Percentiles rank a stretch among this genome's conserved stretches.
Evolutionary conservation across 2,113 vertebrate genomes (phyloP).

Genomic region (Antechinus stuartii): DNA sequence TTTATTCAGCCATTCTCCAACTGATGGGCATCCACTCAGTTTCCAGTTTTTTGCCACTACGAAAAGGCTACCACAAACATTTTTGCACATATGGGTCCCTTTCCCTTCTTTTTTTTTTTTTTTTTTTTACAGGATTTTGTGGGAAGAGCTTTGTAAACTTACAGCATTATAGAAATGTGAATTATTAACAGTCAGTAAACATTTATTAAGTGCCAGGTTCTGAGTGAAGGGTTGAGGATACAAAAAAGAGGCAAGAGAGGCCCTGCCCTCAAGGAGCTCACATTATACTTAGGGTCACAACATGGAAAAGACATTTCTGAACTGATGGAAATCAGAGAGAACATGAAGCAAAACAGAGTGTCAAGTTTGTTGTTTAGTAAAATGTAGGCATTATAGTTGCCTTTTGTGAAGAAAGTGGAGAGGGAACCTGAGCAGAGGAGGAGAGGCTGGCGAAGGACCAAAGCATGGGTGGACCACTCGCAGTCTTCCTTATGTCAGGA

Average conservation of each 20-base stretch:
- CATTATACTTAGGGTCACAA: not conserved
- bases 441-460: not conserved
- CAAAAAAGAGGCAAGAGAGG: not conserved
- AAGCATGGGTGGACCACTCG: not conserved
- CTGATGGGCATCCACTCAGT: too few relatives aligned
- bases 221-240: not conserved
- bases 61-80: too few relatives aligned
- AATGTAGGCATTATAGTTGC: not conserved
- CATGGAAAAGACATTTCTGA: not conserved
- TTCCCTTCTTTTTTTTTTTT: too few relatives aligned
- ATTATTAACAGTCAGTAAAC: not conserved
- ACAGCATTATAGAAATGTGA: not conserved
- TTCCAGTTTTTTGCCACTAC: too few relatives aligned
- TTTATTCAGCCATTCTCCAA: too few relatives aligned
- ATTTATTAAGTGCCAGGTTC: not conserved
- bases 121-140: not conserved
- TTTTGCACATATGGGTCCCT: too few relatives aligned
- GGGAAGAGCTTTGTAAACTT: not conserved
- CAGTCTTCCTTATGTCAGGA: not conserved
- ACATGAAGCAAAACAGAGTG: not conserved
- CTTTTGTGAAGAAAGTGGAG: not conserved
- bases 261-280: not conserved
- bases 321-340: not conserved
- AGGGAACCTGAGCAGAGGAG: not conserved
- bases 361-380: not conserved